A percentile compares a stretch with the other conserved stretches of the same genome.
phyloP scores from a whole-genome alignment of 2,113 vertebrate genomes.

The Salvelinus alpinus region DNA sequence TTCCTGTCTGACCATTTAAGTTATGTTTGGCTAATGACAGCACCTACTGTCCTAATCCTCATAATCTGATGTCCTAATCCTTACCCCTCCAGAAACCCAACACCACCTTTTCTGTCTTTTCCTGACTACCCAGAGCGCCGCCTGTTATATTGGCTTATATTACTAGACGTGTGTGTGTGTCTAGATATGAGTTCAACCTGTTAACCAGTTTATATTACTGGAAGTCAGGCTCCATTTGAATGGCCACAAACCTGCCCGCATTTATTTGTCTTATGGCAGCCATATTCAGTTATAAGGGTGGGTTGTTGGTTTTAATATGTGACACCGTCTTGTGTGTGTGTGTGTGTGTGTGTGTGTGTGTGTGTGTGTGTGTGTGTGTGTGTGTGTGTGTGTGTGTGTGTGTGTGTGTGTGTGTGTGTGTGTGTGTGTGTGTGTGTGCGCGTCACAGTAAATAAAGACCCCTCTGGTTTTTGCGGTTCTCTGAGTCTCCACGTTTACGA shows the following conservation, averaged over 20 bases:
- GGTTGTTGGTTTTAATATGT: background rate
- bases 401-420: slow-evolving; percentile 32
- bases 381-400: slow-evolving; percentile 39
- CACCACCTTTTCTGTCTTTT: too few relatives aligned
- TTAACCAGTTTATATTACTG: background rate
- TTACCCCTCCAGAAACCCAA: background rate
- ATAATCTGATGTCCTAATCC: background rate
- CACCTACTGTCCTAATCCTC: too few relatives aligned
- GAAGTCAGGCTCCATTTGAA: background rate
- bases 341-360: background rate
- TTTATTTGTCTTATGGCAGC: background rate
- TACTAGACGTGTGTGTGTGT: too few relatives aligned
- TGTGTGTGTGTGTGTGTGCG: background rate
- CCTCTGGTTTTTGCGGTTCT: background rate
- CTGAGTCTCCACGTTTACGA: background rate
- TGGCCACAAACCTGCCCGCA: background rate
- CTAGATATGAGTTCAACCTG: background rate
- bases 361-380: slow-evolving; percentile 18
- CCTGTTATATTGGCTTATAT: too few relatives aligned
- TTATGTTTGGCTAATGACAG: too few relatives aligned
- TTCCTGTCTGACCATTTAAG: too few relatives aligned
- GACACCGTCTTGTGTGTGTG: slow-evolving; percentile 22
- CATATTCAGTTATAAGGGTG: background rate
- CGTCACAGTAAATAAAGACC: background rate
- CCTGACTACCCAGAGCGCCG: too few relatives aligned